These are phyloP conservation scores for Orestias chungarensis DNA, from an alignment of 2,797 vertebrate genomes.

Conservation along the genomic window DNA sequence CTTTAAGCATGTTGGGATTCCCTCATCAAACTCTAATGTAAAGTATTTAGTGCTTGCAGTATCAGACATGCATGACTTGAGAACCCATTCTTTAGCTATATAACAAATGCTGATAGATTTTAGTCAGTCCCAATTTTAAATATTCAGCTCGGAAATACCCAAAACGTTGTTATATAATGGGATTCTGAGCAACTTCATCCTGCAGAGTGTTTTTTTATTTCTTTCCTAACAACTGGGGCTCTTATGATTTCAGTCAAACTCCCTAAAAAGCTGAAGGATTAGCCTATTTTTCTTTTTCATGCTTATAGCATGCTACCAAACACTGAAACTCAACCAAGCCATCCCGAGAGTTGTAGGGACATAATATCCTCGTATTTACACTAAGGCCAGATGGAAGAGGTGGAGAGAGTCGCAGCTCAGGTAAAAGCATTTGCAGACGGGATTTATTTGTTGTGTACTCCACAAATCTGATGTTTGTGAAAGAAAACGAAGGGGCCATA, in stretches of 20 bases:
- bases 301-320: not conserved
- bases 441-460: not conserved
- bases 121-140: not conserved
- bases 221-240: not conserved
- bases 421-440: no score
- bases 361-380: no score
- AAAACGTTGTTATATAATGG: not conserved
- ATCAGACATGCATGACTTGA: not conserved
- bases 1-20: slow-evolving; percentile 34
- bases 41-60: slow-evolving; percentile 14
- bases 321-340: not conserved
- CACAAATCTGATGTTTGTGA: not conserved
- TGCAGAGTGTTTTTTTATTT: not conserved
- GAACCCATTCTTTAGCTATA: not conserved
- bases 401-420: no score
- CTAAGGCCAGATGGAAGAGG: no score
- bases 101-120: not conserved
- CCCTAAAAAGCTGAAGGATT: not conserved
- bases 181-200: slow-evolving; percentile 1
- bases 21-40: slow-evolving; percentile 51
- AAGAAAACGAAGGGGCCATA: no score
- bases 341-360: not conserved
- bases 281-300: not conserved
- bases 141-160: not conserved
- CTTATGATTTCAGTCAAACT: not conserved